Conservation (phyloP, 1,140 invertebrate species). For the Zaprionus ghesquierei region DNA sequence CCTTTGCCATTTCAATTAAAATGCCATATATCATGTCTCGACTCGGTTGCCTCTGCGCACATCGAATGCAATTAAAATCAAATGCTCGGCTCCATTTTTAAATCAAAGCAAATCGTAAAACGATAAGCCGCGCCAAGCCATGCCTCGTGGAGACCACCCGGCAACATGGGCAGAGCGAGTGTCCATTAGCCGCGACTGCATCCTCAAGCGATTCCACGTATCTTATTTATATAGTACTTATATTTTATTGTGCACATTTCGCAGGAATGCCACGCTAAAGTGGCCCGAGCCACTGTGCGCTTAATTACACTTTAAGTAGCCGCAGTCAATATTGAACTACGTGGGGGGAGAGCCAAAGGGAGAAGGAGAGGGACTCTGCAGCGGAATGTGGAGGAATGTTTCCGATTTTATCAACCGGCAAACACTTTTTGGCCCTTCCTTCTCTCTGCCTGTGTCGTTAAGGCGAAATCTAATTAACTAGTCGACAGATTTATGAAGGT, state of each 20-base stretch:
- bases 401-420: constrained; percentile 28
- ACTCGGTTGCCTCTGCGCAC: constrained; percentile 40
- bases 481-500: constrained; percentile 23
- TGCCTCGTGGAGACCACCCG: constrained; percentile 16
- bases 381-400: constrained; percentile 19
- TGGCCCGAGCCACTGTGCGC: constrained; percentile 35
- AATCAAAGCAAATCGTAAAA: constrained; percentile 76
- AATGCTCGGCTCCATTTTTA: constrained; percentile 58
- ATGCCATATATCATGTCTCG: constrained; percentile 67
- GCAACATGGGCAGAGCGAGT: neutral
- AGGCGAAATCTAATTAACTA: constrained; percentile 35
- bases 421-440: constrained; percentile 14
- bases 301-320: constrained; percentile 76
- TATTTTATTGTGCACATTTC: constrained; percentile 55
- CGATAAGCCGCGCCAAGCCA: constrained; percentile 51
- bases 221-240: constrained; percentile 55
- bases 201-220: neutral
- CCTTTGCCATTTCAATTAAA: constrained; percentile 76
- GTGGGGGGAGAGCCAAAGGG: too few relatives aligned
- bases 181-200: neutral
- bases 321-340: constrained; percentile 66
- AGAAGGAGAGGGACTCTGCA: neutral
- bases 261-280: constrained; percentile 49
- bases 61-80: constrained; percentile 79
- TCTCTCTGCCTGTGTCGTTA: neutral